These are phyloP conservation scores for Gymnoscelis rufifasciata DNA, from an alignment of 2,888 invertebrate genomes.

Conservation along the genomic window DNA sequence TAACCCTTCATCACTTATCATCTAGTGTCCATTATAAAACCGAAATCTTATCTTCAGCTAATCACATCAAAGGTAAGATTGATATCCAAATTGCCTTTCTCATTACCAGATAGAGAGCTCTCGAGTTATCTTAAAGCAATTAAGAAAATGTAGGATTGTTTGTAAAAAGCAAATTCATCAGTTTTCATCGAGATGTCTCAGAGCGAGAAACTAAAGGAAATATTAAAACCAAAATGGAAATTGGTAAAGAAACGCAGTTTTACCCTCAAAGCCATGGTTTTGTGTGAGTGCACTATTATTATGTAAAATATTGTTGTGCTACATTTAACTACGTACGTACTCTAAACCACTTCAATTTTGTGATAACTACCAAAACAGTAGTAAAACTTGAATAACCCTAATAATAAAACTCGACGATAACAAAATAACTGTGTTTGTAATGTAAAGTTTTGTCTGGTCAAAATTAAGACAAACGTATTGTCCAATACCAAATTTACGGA, in stretches of 20 bases:
- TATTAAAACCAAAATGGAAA: conserved; percentile 42
- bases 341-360: no score
- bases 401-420: no score
- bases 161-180: not conserved
- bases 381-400: no score
- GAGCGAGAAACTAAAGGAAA: conserved; percentile 26
- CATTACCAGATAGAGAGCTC: conserved; percentile 5
- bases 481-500: no score
- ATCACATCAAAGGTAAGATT: conserved; percentile 1
- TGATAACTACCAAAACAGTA: no score
- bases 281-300: conserved; percentile 42
- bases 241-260: conserved; percentile 39
- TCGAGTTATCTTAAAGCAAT: conserved; percentile 12
- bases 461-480: no score
- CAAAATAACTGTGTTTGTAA: no score
- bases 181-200: conserved; percentile 9
- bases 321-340: no score
- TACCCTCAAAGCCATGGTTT: conserved; percentile 39
- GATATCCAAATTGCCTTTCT: conserved; percentile 9
- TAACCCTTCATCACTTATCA: not conserved
- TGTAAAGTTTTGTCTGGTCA: no score
- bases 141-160: not conserved
- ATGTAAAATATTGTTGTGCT: no score
- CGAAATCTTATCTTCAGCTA: conserved; percentile 11
- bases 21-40: conserved; percentile 9